phyloP scores from a whole-genome alignment of 2,797 vertebrate species.

The Cyclura pinguis region DNA sequence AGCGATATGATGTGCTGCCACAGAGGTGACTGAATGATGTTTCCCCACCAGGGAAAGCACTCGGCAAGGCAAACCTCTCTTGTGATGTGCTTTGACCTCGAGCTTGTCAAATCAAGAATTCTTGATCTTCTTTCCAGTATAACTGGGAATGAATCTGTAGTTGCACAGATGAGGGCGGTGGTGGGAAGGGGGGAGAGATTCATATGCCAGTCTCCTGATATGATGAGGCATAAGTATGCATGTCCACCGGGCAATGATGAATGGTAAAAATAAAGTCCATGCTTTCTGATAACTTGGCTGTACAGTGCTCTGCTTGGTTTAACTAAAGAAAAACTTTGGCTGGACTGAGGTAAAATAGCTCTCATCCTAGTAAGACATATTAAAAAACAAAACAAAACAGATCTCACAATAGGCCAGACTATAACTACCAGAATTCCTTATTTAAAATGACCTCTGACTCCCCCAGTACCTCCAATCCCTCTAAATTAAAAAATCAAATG shows the following conservation, averaged over 20 bases:
- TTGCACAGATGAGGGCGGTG: neutral
- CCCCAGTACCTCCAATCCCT: no score
- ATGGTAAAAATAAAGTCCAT: neutral
- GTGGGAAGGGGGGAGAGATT: neutral
- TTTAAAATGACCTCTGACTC: no score
- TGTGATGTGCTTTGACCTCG: slow-evolving; percentile 20
- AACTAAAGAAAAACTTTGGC: neutral
- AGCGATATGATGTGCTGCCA: neutral
- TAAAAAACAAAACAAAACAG: neutral
- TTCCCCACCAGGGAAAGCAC: neutral
- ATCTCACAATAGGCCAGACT: neutral
- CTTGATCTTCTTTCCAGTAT: slow-evolving; percentile 15
- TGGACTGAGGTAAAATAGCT: neutral
- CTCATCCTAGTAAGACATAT: neutral
- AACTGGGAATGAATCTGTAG: slow-evolving; percentile 25
- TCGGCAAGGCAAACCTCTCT: neutral
- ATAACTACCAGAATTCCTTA: no score
- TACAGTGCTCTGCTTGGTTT: neutral
- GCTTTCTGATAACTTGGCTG: neutral
- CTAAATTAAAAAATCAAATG: neutral
- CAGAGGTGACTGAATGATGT: slow-evolving; percentile 7
- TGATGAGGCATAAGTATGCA: neutral
- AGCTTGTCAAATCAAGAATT: slow-evolving; percentile 20
- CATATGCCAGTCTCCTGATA: neutral
- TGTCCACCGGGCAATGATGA: neutral